Evolutionary conservation across 1,140 invertebrate species (phyloP), one percentile per base, ranked within the genome.

Genomic region (Lutraria rhynchaena): DNA sequence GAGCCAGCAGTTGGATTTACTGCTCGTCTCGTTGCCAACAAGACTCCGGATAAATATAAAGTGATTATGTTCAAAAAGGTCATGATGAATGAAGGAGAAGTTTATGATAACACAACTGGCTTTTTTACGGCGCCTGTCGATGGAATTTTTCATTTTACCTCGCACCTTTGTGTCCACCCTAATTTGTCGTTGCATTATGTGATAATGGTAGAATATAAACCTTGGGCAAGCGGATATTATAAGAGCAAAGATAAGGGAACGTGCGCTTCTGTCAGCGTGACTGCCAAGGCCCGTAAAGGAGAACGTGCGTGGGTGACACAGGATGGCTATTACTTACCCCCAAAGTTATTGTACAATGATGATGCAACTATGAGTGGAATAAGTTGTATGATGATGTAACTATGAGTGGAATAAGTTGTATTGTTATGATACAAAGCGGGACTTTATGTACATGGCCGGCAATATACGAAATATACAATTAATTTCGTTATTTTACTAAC

Each of bases 351-450:
- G 13, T 60, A 33, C 24, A 33, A 60, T 15, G 57, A 60, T 19
- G 11, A 29, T 60, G 57, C n/a, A n/a, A n/a, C n/a, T n/a, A 60
- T 60, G 57, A 60, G 29, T 60, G 57, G 57, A 60, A 60, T n/a
- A 35, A 60, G 57, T 17, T 60, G 33, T 24, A 15, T 60, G n/a
- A 19, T 60, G 2, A 9, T 15, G 15, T 33, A 60, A 35, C 1
- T 33, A n/a, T n/a, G n/a, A n/a, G n/a, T n/a, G n/a, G n/a, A n/a
- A n/a, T n/a, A n/a, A n/a, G n/a, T n/a, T n/a, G n/a, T n/a, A n/a
- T n/a, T n/a, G n/a, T n/a, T n/a, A n/a, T n/a, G n/a, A n/a, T n/a
- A n/a, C n/a, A n/a, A n/a, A n/a, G n/a, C n/a, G n/a, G n/a, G n/a
- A n/a, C n/a, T n/a, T n/a, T n/a, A n/a, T n/a, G n/a, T n/a, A n/a